Base-by-base conservation (phyloP, 2,888 invertebrate species). In the Xanthorhoe spadicearia region DNA sequence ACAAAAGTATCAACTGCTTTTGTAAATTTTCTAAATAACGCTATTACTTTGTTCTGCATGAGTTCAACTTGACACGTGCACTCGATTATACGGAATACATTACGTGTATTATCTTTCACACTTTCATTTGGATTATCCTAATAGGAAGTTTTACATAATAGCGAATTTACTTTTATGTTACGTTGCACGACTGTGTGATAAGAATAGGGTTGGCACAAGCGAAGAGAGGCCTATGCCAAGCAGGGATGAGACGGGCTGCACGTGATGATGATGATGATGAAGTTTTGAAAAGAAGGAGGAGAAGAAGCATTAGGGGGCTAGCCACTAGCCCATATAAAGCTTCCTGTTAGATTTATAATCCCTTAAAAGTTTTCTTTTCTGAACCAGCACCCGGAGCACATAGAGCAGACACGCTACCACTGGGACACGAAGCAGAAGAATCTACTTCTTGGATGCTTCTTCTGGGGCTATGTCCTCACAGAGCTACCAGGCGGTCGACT, bases 401-500 rank as follows among this genome's bases (percentile, higher is more conserved):
- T 91, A 72, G 83, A 88, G 69, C 92, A 92, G 73, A 92, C 94
- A 0, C 94, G 94, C 71, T 98, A 96, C 88, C 85, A 94, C 19
- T 98, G 98, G 98, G 95, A 96, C 83, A 95, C 95, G 65, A 95
- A 96, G 77, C 95, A 96, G 79, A 96, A 96, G 82, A 98, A 98
- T 79, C 94, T 96, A 68, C 95, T 98, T 51, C 93, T 97, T 28
- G 97, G 97, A 49, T 96, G 96, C 78, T 98, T 98, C 94, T 98
- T 97, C 94, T 98, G 97, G 96, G 98, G 98, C 10, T 98, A 98
- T 87, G 95, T 98, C 53, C 94, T 97, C 67, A 98, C 98, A 70
- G 98, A 98, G 88, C 89, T 98, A 70, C 98, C 98, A 1, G 98
- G 98, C 18, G 98, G 98, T 60, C 94, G 97, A 74, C 92, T 98